These are phyloP conservation scores for Monopterus albus DNA, from an alignment of 2,113 vertebrate species.

Conservation along the genomic window DNA sequence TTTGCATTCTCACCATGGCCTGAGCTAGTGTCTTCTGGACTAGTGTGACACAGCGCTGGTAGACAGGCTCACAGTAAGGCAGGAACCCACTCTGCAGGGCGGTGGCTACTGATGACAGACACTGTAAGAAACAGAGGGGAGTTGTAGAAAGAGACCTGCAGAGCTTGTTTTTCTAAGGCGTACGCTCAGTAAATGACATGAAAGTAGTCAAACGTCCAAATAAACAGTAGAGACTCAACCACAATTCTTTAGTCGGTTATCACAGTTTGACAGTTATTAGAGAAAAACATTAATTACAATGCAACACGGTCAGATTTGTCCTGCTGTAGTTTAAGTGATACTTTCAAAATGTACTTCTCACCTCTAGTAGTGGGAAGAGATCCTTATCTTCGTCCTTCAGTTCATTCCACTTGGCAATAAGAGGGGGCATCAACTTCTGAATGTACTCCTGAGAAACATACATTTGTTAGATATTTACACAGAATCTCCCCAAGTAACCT, in stretches of 20 bases:
- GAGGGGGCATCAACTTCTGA: constrained; percentile 93
- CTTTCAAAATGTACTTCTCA: constrained; percentile 17
- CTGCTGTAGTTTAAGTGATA: neutral
- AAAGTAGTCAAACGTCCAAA: neutral
- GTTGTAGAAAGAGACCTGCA: neutral
- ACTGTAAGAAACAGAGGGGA: constrained; percentile 64
- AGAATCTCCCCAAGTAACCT: too few relatives aligned
- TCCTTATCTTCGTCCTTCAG: constrained; percentile 95
- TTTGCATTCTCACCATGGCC: constrained; percentile 88
- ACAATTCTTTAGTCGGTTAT: neutral
- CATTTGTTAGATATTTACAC: too few relatives aligned
- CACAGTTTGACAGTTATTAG: neutral
- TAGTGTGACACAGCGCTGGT: constrained; percentile 95
- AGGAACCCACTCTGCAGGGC: constrained; percentile 95
- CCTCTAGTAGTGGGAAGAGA: constrained; percentile 90
- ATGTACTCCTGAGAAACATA: constrained; percentile 87
- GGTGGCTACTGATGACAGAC: constrained; percentile 93
- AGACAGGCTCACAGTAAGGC: constrained; percentile 95
- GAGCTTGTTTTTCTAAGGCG: too few relatives aligned
- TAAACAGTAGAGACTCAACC: too few relatives aligned
- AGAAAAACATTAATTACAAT: too few relatives aligned
- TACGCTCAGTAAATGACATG: neutral
- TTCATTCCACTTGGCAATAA: constrained; percentile 95
- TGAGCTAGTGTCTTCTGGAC: constrained; percentile 96
- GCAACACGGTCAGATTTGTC: too few relatives aligned